A percentile compares a stretch with the other conserved stretches of the same genome.
These are phyloP conservation scores for Poecilia wingei DNA, from an alignment of 2,797 vertebrate genomes.

Conservation along the genomic window DNA sequence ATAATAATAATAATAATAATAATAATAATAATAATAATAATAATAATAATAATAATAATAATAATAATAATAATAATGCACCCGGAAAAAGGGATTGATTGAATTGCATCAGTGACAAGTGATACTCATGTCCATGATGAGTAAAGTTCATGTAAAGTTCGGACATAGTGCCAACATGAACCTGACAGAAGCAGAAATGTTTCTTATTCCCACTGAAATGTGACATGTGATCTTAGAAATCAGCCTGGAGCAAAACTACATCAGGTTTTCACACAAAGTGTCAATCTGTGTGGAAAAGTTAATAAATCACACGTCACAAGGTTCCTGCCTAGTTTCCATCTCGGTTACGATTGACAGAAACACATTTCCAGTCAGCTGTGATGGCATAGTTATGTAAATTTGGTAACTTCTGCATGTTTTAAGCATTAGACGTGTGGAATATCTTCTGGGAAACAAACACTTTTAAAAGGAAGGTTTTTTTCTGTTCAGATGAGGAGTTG, in stretches of 20 bases:
- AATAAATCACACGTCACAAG: conserved; percentile 26
- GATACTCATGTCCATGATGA: neutral
- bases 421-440: conserved; percentile 58
- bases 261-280: neutral
- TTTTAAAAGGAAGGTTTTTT: conserved; percentile 49
- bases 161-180: conserved; percentile 3
- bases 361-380: conserved; percentile 45
- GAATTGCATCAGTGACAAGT: neutral
- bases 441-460: conserved; percentile 62
- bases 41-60: too few species aligned
- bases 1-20: too few species aligned
- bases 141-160: neutral
- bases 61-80: neutral
- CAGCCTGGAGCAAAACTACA: neutral
- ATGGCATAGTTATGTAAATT: conserved; percentile 47
- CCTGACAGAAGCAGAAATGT: conserved; percentile 5
- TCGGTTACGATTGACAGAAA: conserved; percentile 54
- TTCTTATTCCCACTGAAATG: conserved; percentile 17
- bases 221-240: conserved; percentile 22
- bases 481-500: conserved; percentile 51
- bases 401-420: conserved; percentile 40
- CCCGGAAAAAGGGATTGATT: neutral
- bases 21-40: too few species aligned
- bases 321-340: conserved; percentile 35
- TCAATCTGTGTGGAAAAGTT: neutral